phyloP scores from a whole-genome alignment of 1,140 invertebrate species.

The Orchestia grillus region DNA sequence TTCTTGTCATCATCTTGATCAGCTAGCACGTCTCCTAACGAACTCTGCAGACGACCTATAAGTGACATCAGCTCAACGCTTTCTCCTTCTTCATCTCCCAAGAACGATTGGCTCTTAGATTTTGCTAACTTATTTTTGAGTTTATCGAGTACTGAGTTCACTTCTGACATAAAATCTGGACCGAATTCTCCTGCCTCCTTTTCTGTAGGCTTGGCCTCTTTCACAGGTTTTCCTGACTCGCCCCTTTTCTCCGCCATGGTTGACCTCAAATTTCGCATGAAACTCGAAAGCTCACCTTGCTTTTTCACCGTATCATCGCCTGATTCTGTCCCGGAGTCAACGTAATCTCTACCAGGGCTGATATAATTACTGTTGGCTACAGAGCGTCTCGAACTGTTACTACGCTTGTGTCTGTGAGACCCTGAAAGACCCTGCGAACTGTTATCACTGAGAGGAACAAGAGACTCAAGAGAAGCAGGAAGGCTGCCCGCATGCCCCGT shows the following conservation, averaged over 20 bases:
- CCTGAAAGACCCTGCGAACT: not conserved
- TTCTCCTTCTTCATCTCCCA: slow-evolving; percentile 68
- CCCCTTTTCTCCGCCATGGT: slow-evolving; percentile 67
- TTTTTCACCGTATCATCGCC: slow-evolving; percentile 75
- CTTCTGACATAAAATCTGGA: slow-evolving; percentile 79
- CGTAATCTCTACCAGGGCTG: slow-evolving; percentile 65
- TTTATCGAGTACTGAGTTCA: slow-evolving; percentile 81
- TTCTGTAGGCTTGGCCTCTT: slow-evolving; percentile 20
- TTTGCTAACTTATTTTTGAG: slow-evolving; percentile 74
- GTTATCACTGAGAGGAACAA: slow-evolving; percentile 57
- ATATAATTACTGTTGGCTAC: slow-evolving; percentile 66
- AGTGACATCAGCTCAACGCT: slow-evolving; percentile 80
- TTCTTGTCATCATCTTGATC: slow-evolving; percentile 27
- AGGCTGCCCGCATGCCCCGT: not conserved
- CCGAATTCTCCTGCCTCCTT: slow-evolving; percentile 61
- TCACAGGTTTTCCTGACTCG: slow-evolving; percentile 54
- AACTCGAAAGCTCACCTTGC: slow-evolving; percentile 68
- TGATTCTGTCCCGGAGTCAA: slow-evolving; percentile 79
- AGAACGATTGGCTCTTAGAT: slow-evolving; percentile 70
- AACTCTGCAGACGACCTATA: slow-evolving; percentile 81
- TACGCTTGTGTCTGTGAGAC: not conserved
- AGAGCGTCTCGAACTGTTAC: not conserved
- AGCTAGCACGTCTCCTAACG: slow-evolving; percentile 71
- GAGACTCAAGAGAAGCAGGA: slow-evolving; percentile 22
- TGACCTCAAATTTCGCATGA: slow-evolving; percentile 70